Evolutionary conservation across 2,888 invertebrate species (phyloP), one percentile per base, ranked within the genome.

Genomic region (Gastrophysa polygoni): DNA sequence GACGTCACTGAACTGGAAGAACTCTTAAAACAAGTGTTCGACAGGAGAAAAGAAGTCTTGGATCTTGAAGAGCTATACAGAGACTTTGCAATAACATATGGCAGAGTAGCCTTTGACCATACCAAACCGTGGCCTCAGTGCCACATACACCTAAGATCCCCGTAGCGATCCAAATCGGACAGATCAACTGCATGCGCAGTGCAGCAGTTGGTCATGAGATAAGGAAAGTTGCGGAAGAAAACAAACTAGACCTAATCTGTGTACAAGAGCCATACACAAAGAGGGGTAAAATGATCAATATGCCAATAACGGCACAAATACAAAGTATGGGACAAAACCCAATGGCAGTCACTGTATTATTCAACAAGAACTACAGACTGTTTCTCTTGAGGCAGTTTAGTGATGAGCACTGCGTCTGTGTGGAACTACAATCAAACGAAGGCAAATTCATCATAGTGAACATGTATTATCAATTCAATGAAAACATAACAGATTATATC

Each of bases 401-500:
- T 2, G 32, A 51, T 5, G 32, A 29, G 16, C 51, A 29, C 18
- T 51, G 51, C 18, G 18, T 29, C 32, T 51, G 51, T 32, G 17
- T 17, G 0, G 51, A 51, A 38, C 10, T 38, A 38, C 38, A 38
- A 38, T 6, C 38, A 4, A 38, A 48, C 6, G n/a, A 11, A 1
- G 38, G 34, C 0, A 32, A 16, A 52, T 18, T 18, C 6, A 38
- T 47, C 16, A 17, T 46, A 0, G 44, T n/a, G 28, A 55, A 55
- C 17, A 11, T 44, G 10, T 55, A 55, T 16, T 55, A 28, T 17
- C 44, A 55, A 16, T 57, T 57, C 20, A 32, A 32, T 18, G 44
- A 44, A 10, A 16, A 16, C 10, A 44, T 44, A 17, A 16, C 8
- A 44, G 44, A 44, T 2, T 44, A 44, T 16, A 44, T 44, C 2